phyloP scores from a whole-genome alignment of 64 coral and sea anemone genomes.

The Montipora foliosa region DNA sequence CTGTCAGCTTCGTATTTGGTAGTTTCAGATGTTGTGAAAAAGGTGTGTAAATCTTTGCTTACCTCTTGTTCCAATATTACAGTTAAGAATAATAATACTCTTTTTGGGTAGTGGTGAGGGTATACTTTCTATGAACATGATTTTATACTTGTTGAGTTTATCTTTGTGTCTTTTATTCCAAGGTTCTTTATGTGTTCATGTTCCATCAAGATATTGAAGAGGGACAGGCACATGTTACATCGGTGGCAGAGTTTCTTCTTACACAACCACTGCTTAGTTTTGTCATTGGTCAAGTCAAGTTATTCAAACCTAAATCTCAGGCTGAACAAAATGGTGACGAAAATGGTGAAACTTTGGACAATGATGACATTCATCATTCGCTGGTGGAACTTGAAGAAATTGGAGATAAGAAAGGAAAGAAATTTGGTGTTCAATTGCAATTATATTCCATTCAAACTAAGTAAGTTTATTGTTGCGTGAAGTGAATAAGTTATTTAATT shows the following conservation, averaged over 20 bases:
- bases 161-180: neutral
- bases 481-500: neutral
- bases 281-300: slow-evolving; percentile 86
- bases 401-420: slow-evolving; percentile 66
- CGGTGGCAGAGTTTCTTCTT: slow-evolving; percentile 89
- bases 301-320: slow-evolving; percentile 71
- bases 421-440: slow-evolving; percentile 78
- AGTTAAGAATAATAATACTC: no score
- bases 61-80: no score
- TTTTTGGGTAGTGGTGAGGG: no score
- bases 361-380: slow-evolving; percentile 66
- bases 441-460: slow-evolving; percentile 93
- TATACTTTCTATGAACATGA: neutral
- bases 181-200: slow-evolving; percentile 94
- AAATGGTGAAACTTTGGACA: slow-evolving; percentile 43
- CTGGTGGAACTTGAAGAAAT: slow-evolving; percentile 60
- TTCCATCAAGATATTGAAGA: slow-evolving; percentile 87
- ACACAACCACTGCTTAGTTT: slow-evolving; percentile 97
- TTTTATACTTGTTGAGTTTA: neutral
- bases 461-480: slow-evolving; percentile 46
- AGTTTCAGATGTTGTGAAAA: slow-evolving; percentile 85
- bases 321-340: slow-evolving; percentile 64
- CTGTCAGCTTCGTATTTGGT: slow-evolving; percentile 91
- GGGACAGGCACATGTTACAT: slow-evolving; percentile 91
- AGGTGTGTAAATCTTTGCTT: slow-evolving; percentile 49